Evolutionary conservation across 2,113 vertebrate genomes (phyloP).

Genomic region (Pedetes capensis): DNA sequence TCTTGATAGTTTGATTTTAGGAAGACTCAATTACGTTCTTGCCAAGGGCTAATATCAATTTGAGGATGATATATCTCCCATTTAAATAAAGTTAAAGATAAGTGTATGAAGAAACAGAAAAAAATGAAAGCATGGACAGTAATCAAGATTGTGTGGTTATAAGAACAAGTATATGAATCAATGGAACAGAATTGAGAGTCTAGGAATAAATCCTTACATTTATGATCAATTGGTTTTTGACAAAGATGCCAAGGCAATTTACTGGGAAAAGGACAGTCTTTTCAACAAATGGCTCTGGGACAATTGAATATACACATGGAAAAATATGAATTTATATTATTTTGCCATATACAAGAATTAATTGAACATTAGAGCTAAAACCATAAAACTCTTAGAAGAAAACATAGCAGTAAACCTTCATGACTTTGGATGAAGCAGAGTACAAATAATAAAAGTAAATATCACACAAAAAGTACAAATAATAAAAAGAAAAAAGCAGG

Average conservation of each 20-base stretch:
- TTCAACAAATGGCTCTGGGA: slow-evolving; percentile 23
- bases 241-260: slow-evolving; percentile 52
- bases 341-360: slow-evolving; percentile 11
- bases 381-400: slow-evolving; percentile 29
- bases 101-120: slow-evolving; percentile 28
- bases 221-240: slow-evolving; percentile 55
- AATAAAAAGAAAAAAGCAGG: not conserved
- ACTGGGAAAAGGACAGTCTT: not conserved
- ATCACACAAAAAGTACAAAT: not conserved
- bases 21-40: slow-evolving; percentile 63
- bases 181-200: slow-evolving; percentile 27
- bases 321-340: slow-evolving; percentile 3
- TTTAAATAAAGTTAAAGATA: slow-evolving; percentile 63
- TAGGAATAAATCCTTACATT: slow-evolving; percentile 13
- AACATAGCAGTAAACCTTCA: not conserved
- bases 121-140: slow-evolving; percentile 31
- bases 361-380: not conserved
- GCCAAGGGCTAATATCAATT: slow-evolving; percentile 67
- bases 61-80: slow-evolving; percentile 52
- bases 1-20: slow-evolving; percentile 70
- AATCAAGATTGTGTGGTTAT: slow-evolving; percentile 30
- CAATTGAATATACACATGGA: not conserved
- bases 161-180: slow-evolving; percentile 22
- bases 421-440: not conserved
- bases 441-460: not conserved